phyloP scores from a whole-genome alignment of 2,888 invertebrate genomes.

The Acronicta alni region DNA sequence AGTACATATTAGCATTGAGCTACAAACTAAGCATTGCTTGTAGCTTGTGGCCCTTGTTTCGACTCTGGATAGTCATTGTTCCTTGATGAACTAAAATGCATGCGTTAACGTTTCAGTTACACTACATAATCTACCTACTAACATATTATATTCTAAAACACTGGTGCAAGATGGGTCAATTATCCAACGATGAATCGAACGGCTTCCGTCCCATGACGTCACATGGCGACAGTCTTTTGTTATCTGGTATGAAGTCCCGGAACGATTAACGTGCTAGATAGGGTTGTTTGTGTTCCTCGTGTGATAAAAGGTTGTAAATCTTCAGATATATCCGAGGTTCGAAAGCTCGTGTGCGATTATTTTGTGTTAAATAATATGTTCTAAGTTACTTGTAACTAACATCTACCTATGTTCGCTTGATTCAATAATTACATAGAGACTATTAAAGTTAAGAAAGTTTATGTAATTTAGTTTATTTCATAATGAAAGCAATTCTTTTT shows the following conservation, averaged over 20 bases:
- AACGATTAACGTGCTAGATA: slow-evolving; percentile 51
- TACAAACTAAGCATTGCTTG: no score
- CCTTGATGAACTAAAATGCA: no score
- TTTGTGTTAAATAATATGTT: slow-evolving; percentile 18
- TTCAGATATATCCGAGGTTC: slow-evolving; percentile 30
- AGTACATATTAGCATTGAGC: no score
- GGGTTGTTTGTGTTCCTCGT: slow-evolving; percentile 34
- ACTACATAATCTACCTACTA: no score
- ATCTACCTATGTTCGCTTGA: slow-evolving; percentile 1
- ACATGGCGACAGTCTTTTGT: slow-evolving; percentile 52
- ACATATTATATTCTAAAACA: neutral
- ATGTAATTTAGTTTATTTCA: no score
- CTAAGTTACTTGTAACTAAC: slow-evolving; percentile 3
- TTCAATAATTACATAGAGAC: no score
- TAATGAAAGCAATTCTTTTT: no score
- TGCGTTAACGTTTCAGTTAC: no score
- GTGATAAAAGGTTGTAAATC: slow-evolving; percentile 40
- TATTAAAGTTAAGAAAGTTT: no score
- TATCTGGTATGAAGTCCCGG: slow-evolving; percentile 45
- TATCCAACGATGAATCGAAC: slow-evolving; percentile 53
- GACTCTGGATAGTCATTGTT: no score
- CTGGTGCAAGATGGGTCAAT: slow-evolving; percentile 39
- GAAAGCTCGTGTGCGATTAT: slow-evolving; percentile 14
- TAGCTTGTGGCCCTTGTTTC: no score
- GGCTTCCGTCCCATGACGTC: slow-evolving; percentile 28